Base-by-base conservation (phyloP, 2,888 invertebrate species). In the Andrena bucephala region DNA sequence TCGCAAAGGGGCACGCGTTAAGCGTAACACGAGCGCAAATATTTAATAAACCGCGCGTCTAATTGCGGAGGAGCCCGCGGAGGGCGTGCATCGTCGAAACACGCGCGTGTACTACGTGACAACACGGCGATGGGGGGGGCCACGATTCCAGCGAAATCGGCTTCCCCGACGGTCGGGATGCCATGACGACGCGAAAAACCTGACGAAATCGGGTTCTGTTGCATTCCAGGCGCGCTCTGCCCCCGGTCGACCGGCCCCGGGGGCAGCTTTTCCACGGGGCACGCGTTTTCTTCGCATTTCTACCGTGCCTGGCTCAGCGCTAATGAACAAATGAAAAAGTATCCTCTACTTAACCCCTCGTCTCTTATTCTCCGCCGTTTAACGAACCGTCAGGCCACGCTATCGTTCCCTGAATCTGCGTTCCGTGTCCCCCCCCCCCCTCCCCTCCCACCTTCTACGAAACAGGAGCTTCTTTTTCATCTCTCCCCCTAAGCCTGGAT, bases 151-250 rank as follows among this genome's bases (percentile, higher is more conserved):
- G 52, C 7, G 63, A 75, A 83, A 84, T 83, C 71, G 70, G 57
- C 69, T 71, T 75, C 48, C 20, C 52, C 74, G 71, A 78, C 72
- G 74, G 71, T 75, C 74, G 10, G 36, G 83, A 75, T 67, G 77
- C 20, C 70, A 67, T 78, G 78, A 74, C 83, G 62, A 62, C 20
- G 54, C 42, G 57, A 67, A 78, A 77, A 78, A 83, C 66, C 67
- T 27, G 48, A 20, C 71, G 68, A 83, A 84, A 84, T 83, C 83
- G 83, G 59, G 83, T 84, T 78, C 67, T 68, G 78, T 75, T 60
- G 52, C 83, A 84, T 84, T 84, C 83, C 83, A 1, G 16, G 74
- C 78, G 71, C 27, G 77, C 74, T 16, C 7, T 5, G 42, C 29
- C 33, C 42, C 59, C 33, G 71, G 42, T 63, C 57, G 42, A 62